phyloP scores from a whole-genome alignment of 1,140 invertebrate species.

The Heliconius himera region DNA sequence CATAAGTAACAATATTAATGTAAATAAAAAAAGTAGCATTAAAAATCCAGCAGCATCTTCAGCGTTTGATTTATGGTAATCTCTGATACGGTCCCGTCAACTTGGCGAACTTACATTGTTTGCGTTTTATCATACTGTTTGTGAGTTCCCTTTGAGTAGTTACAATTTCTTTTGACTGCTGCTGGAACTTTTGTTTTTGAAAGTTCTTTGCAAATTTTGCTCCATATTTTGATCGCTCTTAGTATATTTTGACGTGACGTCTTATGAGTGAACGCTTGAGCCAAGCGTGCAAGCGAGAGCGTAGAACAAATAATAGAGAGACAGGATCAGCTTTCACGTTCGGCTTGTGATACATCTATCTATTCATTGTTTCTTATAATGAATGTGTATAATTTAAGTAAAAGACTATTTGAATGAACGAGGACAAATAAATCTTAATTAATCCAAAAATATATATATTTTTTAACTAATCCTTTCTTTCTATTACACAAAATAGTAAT shows the following conservation, averaged over 20 bases:
- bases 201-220: not conserved
- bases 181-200: not conserved
- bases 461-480: no score
- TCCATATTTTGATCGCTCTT: not conserved
- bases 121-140: constrained; percentile 19
- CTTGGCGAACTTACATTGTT: not conserved
- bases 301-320: no score
- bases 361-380: no score
- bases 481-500: no score
- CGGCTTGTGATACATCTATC: no score
- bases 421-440: no score
- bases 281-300: no score
- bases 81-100: not conserved
- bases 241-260: not conserved
- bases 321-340: no score
- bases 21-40: not conserved
- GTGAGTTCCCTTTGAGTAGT: constrained; percentile 11
- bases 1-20: not conserved
- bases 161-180: not conserved
- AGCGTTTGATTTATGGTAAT: constrained; percentile 20
- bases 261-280: no score
- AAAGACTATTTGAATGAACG: no score
- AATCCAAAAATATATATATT: no score
- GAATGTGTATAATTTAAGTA: no score
- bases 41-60: constrained; percentile 14